These are phyloP conservation scores for Heliconius cydno DNA, from an alignment of 2,888 invertebrate genomes.

Conservation along the genomic window DNA sequence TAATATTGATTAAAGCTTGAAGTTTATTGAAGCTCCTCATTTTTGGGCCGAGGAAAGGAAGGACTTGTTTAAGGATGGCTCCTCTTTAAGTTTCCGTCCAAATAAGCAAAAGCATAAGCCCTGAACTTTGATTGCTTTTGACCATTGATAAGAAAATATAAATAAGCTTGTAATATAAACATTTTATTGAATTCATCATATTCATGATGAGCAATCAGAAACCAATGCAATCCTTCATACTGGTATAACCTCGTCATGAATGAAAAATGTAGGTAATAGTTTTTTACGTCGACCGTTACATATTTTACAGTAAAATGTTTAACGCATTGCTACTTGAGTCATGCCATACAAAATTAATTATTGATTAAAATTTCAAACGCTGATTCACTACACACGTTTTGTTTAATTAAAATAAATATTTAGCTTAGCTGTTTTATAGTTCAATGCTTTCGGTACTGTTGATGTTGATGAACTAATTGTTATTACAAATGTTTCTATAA, in stretches of 20 bases:
- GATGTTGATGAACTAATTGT: background rate
- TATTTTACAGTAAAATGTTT: slow-evolving; percentile 15
- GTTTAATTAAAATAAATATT: slow-evolving; percentile 17
- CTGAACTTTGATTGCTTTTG: background rate
- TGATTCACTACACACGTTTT: slow-evolving; percentile 12
- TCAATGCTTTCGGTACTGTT: slow-evolving; percentile 7
- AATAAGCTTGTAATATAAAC: background rate
- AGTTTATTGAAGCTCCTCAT: too few species aligned
- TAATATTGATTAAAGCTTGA: too few species aligned
- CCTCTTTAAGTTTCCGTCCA: too few species aligned
- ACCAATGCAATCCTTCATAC: background rate
- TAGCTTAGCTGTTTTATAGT: slow-evolving; percentile 14
- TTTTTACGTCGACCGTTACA: background rate
- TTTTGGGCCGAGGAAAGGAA: too few species aligned
- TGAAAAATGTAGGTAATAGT: background rate
- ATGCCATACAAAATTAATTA: slow-evolving; percentile 30
- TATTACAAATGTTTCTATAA: background rate
- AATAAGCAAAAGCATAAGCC: background rate
- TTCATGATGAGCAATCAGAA: background rate
- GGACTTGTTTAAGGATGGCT: background rate
- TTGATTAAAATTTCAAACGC: slow-evolving; percentile 20
- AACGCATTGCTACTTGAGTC: slow-evolving; percentile 19
- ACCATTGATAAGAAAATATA: background rate
- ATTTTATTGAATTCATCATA: background rate
- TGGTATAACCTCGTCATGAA: background rate